phyloP scores from a whole-genome alignment of 2,113 vertebrate species.

The Lepus timidus region DNA sequence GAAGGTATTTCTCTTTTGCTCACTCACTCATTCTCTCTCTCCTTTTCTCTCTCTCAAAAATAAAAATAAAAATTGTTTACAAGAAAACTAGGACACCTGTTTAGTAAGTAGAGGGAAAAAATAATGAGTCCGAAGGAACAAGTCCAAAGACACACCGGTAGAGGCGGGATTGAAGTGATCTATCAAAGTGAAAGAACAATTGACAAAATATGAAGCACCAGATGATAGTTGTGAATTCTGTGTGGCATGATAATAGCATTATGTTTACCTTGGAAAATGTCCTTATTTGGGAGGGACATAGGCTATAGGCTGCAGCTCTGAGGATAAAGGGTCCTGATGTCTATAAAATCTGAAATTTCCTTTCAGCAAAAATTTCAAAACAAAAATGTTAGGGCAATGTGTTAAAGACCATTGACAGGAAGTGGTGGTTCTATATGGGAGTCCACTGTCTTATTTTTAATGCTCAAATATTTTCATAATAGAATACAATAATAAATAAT shows the following conservation, averaged over 20 bases:
- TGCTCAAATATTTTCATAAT: neutral
- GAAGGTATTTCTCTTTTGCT: too few relatives aligned
- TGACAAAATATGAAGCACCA: accelerated
- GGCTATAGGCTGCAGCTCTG: accelerated
- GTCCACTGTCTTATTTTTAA: accelerated
- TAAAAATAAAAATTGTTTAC: too few relatives aligned
- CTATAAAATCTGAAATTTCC: neutral
- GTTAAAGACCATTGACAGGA: too few relatives aligned
- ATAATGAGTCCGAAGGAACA: neutral
- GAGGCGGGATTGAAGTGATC: neutral
- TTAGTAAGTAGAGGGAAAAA: neutral
- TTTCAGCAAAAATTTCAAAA: neutral
- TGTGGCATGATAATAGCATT: accelerated
- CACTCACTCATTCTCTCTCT: too few relatives aligned
- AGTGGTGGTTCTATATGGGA: accelerated
- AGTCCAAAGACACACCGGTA: neutral
- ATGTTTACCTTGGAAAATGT: neutral
- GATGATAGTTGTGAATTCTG: accelerated
- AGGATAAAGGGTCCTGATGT: accelerated
- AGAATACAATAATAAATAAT: neutral
- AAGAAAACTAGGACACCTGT: too few relatives aligned
- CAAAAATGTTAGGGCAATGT: accelerated
- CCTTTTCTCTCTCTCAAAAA: too few relatives aligned
- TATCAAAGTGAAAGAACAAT: accelerated
- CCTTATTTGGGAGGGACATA: neutral